These are phyloP conservation scores for Eremophila alpestris DNA, from an alignment of 2,797 vertebrate species.

Conservation along the genomic window DNA sequence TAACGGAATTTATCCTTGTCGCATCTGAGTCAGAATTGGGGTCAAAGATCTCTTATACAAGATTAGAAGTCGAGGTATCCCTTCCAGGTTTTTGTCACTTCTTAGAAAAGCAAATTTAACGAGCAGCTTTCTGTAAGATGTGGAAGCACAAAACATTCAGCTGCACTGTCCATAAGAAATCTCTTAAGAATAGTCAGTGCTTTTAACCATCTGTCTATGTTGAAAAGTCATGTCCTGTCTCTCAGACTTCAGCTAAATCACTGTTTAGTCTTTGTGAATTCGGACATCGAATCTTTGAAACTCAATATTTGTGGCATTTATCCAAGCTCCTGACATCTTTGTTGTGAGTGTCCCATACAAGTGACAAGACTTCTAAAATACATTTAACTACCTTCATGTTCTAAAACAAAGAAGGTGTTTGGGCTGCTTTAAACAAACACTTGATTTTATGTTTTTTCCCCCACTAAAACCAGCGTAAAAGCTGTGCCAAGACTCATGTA, in stretches of 20 bases:
- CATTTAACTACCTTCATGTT: not conserved
- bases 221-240: not conserved
- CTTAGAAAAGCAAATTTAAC: not conserved
- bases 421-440: not conserved
- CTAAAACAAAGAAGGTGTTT: not conserved
- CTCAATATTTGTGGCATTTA: not conserved
- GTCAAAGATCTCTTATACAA: not conserved
- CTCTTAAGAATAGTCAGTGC: not conserved
- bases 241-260: not conserved
- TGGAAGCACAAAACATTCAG: not conserved
- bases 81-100: not conserved
- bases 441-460: not conserved
- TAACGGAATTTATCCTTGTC: not conserved
- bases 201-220: accelerated
- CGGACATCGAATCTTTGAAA: not conserved
- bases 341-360: not conserved
- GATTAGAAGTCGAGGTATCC: not conserved
- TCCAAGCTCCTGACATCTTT: not conserved
- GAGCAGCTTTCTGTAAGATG: not conserved
- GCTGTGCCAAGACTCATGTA: not conserved
- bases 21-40: not conserved
- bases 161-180: not conserved
- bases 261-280: not conserved
- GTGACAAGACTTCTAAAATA: not conserved
- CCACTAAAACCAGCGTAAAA: not conserved